phyloP scores from a whole-genome alignment of 2,797 vertebrate species.

The Bradypus variegatus region DNA sequence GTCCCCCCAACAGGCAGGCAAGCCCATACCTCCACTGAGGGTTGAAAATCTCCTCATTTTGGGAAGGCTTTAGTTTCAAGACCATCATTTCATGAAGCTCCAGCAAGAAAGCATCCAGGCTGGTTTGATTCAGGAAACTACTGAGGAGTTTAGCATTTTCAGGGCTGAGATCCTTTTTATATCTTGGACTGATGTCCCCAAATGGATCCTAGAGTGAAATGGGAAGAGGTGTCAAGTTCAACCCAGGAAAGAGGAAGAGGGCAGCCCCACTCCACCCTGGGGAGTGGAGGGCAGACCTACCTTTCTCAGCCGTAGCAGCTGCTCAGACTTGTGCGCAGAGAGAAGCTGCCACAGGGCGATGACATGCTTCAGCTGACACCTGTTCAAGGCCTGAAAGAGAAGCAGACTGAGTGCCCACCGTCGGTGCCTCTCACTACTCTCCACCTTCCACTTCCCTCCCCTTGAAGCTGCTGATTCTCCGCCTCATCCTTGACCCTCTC shows the following conservation, averaged over 20 bases:
- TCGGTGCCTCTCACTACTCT: too few relatives aligned
- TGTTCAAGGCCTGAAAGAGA: slow-evolving; percentile 78
- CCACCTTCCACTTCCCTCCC: background rate
- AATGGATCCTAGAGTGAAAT: slow-evolving; percentile 85
- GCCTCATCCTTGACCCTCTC: background rate
- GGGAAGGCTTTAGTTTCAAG: slow-evolving; percentile 77
- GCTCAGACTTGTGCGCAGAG: slow-evolving; percentile 86
- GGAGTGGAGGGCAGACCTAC: slow-evolving; percentile 67
- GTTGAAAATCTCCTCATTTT: slow-evolving; percentile 68
- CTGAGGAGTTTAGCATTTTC: slow-evolving; percentile 74
- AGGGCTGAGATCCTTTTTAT: slow-evolving; percentile 76
- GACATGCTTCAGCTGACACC: slow-evolving; percentile 82
- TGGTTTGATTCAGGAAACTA: slow-evolving; percentile 78
- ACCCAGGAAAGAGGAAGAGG: background rate
- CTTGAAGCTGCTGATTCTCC: background rate
- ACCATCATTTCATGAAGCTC: slow-evolving; percentile 92
- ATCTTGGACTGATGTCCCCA: slow-evolving; percentile 72
- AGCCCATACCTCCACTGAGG: slow-evolving; percentile 81
- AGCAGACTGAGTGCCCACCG: background rate
- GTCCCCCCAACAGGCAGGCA: background rate
- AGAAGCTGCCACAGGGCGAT: slow-evolving; percentile 91
- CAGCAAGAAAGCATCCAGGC: slow-evolving; percentile 82
- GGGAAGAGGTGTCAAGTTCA: background rate
- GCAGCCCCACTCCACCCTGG: fast-evolving
- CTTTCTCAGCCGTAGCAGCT: slow-evolving; percentile 83